Evolutionary conservation across 2,797 vertebrate species (phyloP).

Genomic region (Neosalanx taihuensis): DNA sequence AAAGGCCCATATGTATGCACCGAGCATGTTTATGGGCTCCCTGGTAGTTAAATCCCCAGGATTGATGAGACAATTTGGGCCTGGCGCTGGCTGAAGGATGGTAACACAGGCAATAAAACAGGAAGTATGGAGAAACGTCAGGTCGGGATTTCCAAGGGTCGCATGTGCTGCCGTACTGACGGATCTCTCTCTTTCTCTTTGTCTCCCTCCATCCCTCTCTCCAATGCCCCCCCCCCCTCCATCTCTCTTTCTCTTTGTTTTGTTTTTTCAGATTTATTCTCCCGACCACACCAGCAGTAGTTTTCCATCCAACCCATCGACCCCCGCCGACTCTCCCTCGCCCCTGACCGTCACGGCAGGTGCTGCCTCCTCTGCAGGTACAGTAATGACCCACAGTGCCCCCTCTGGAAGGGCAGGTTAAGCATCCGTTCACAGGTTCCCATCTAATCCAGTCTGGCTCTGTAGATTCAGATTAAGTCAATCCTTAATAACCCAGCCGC

Average conservation of each 20-base stretch:
- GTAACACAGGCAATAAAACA: conserved; percentile 51
- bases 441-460: conserved; percentile 25
- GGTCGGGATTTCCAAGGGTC: conserved; percentile 27
- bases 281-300: conserved; percentile 99
- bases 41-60: conserved; percentile 53
- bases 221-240: conserved; percentile 43
- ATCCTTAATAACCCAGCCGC: no score
- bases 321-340: conserved; percentile 95
- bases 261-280: conserved; percentile 89
- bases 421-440: conserved; percentile 28
- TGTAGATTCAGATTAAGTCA: not conserved
- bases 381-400: conserved; percentile 60
- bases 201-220: conserved; percentile 31
- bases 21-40: conserved; percentile 51
- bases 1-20: conserved; percentile 54
- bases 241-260: conserved; percentile 6
- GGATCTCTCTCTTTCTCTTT: conserved; percentile 41
- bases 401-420: conserved; percentile 70
- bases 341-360: conserved; percentile 86
- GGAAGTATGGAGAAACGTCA: conserved; percentile 31
- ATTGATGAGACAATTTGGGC: conserved; percentile 61
- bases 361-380: conserved; percentile 61
- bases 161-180: conserved; percentile 36
- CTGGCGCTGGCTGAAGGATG: conserved; percentile 35
- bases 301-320: conserved; percentile 98